Conservation (phyloP, 1,140 invertebrate genomes). For the Protaetia brevitarsis region DNA sequence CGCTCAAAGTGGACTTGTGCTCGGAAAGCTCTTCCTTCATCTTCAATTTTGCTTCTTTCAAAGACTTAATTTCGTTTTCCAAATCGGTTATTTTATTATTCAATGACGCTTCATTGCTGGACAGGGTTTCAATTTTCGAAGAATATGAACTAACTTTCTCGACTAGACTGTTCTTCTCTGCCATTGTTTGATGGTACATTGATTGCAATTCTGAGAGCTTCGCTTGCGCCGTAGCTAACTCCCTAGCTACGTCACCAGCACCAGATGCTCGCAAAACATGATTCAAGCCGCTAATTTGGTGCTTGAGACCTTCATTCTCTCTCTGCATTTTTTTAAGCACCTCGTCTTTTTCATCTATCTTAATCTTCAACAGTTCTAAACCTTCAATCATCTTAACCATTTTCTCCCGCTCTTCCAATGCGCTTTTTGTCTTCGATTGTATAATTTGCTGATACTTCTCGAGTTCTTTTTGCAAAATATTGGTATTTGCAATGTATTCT, state of each 20-base stretch:
- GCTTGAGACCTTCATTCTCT: conserved; percentile 28
- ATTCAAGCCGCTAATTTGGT: conserved; percentile 28
- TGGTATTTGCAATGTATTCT: conserved; percentile 17
- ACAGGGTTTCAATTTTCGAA: background rate
- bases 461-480: background rate
- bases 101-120: conserved; percentile 26
- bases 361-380: conserved; percentile 19
- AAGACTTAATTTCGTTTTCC: background rate
- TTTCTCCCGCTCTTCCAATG: conserved; percentile 24
- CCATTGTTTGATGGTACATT: conserved; percentile 30
- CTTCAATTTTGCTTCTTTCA: background rate
- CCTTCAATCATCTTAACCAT: conserved; percentile 25
- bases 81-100: conserved; percentile 24
- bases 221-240: conserved; percentile 34
- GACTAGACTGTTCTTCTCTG: background rate
- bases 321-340: background rate
- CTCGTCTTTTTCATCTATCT: conserved; percentile 25
- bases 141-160: background rate
- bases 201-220: conserved; percentile 31
- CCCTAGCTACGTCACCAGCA: conserved; percentile 34
- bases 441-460: conserved; percentile 8
- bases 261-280: conserved; percentile 29
- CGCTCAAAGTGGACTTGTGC: conserved; percentile 25
- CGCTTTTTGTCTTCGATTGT: background rate
- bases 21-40: background rate